Evolutionary conservation across 2,113 vertebrate species (phyloP).

Genomic region (Himantopus leucocephalus): DNA sequence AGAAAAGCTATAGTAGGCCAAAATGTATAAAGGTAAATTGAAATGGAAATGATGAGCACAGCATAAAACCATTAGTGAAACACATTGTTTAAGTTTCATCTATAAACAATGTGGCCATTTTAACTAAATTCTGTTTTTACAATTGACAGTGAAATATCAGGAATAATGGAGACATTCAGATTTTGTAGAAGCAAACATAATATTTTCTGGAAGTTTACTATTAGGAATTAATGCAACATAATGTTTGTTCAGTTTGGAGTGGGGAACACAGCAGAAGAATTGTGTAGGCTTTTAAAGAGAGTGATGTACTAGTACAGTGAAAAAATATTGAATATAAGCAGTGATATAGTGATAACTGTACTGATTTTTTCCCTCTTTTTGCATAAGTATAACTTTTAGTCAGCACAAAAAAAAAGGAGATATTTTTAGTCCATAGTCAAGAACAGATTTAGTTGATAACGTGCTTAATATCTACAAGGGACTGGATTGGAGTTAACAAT

Average conservation of each 20-base stretch:
- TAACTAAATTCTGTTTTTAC: neutral
- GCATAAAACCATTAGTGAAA: neutral
- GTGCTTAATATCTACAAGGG: neutral
- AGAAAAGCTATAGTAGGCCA: neutral
- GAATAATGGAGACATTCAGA: neutral
- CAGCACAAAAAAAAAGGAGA: neutral
- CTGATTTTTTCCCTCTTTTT: neutral
- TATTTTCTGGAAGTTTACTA: neutral
- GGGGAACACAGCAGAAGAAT: neutral
- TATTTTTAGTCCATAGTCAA: neutral
- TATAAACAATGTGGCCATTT: neutral
- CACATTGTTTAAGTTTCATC: neutral
- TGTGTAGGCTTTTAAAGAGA: neutral
- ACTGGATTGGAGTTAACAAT: neutral
- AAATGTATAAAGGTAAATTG: neutral
- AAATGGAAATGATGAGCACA: neutral
- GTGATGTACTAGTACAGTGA: neutral
- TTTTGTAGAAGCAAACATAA: neutral
- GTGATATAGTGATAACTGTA: neutral
- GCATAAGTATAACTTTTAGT: neutral
- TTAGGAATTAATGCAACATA: neutral
- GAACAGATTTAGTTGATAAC: neutral
- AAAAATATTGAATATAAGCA: neutral
- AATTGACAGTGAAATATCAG: neutral
- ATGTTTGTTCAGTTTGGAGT: neutral